These are phyloP conservation scores for Stichopus chloronotus DNA, from an alignment of 35 echinoderm and acorn worm genomes.

Conservation along the genomic window DNA sequence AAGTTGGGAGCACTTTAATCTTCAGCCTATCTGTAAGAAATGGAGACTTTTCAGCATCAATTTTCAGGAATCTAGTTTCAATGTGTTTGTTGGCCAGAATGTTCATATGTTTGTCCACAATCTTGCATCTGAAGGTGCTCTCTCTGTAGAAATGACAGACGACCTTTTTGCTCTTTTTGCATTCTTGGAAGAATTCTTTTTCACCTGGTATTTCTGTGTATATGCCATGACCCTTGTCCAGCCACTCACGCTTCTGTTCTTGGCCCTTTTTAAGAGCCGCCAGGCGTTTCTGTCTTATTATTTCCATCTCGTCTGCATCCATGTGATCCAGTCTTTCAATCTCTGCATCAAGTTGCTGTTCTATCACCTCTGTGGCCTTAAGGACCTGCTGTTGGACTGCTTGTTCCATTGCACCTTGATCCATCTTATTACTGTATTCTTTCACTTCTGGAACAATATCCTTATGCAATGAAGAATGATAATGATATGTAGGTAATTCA, in stretches of 20 bases:
- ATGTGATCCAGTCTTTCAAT: slow-evolving; percentile 83
- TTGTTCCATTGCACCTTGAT: slow-evolving; percentile 65
- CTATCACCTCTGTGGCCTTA: slow-evolving; percentile 85
- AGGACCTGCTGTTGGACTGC: slow-evolving; percentile 83
- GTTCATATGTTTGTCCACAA: slow-evolving; percentile 86
- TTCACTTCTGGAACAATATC: neutral
- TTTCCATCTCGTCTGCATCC: slow-evolving; percentile 91
- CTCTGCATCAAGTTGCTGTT: slow-evolving; percentile 93
- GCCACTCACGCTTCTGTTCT: slow-evolving; percentile 81
- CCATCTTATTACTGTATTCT: slow-evolving; percentile 22
- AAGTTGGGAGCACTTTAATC: slow-evolving; percentile 85
- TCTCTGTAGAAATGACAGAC: slow-evolving; percentile 95
- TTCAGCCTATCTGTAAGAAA: slow-evolving; percentile 87
- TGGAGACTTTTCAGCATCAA: slow-evolving; percentile 92
- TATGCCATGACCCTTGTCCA: slow-evolving; percentile 67
- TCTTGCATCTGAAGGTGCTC: slow-evolving; percentile 90
- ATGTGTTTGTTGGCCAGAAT: slow-evolving; percentile 84
- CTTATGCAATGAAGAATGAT: neutral
- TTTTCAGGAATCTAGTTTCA: slow-evolving; percentile 96
- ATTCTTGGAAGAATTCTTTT: slow-evolving; percentile 94
- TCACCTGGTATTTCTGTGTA: slow-evolving; percentile 92
- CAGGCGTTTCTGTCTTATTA: slow-evolving; percentile 71
- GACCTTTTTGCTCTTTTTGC: slow-evolving; percentile 91
- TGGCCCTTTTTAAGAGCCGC: slow-evolving; percentile 79
- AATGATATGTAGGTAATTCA: neutral